phyloP scores from a whole-genome alignment of 2,888 invertebrate species.

The Aquatica leii region DNA sequence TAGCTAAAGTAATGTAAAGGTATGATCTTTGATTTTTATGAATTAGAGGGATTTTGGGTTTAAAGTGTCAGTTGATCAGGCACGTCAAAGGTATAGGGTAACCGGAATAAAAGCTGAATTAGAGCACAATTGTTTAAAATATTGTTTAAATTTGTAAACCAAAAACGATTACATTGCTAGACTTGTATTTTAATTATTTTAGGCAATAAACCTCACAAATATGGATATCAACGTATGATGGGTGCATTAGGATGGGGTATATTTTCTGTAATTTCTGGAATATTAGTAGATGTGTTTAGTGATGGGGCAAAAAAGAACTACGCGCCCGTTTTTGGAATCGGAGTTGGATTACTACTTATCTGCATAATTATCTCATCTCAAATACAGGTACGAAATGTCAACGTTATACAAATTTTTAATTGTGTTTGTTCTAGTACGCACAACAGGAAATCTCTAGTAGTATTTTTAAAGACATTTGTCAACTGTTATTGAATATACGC shows the following conservation, averaged over 20 bases:
- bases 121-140: too few relatives aligned
- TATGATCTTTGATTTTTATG: too few relatives aligned
- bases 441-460: conserved; percentile 72
- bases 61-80: too few relatives aligned
- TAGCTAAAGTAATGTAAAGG: too few relatives aligned
- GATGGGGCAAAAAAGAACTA: conserved; percentile 75
- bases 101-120: too few relatives aligned
- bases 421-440: conserved; percentile 64
- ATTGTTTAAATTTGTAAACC: too few relatives aligned
- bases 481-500: conserved; percentile 70
- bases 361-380: not conserved
- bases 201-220: conserved; percentile 77
- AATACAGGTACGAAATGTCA: not conserved
- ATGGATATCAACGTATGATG: conserved; percentile 88
- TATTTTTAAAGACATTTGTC: conserved; percentile 74
- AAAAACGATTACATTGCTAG: too few relatives aligned
- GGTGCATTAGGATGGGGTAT: conserved; percentile 89
- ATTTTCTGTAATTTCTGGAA: conserved; percentile 77
- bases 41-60: too few relatives aligned
- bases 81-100: too few relatives aligned
- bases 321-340: conserved; percentile 80
- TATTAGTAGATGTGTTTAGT: conserved; percentile 79
- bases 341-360: conserved; percentile 64
- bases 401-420: not conserved
- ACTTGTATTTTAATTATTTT: conserved; percentile 40